phyloP scores from a whole-genome alignment of 2,888 invertebrate genomes.

The Gymnosoma rotundatum region DNA sequence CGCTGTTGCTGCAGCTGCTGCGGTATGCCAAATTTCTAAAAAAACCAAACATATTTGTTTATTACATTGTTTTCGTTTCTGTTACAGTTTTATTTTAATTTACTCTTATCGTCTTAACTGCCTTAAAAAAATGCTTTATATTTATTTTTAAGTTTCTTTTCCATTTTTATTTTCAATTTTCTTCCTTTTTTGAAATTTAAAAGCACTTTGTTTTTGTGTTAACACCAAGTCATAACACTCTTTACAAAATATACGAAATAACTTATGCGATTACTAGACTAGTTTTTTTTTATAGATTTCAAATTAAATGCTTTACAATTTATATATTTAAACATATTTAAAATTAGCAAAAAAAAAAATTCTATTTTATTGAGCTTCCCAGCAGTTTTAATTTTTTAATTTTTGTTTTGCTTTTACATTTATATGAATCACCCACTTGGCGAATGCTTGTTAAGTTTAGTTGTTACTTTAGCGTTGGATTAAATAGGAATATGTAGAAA shows the following conservation, averaged over 20 bases:
- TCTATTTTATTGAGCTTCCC: not conserved
- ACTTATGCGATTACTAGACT: not conserved
- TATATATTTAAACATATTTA: not conserved
- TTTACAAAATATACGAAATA: slow-evolving; percentile 41
- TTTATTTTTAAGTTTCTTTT: slow-evolving; percentile 16
- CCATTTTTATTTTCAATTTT: not conserved
- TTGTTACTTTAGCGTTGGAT: slow-evolving; percentile 4
- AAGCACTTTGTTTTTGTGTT: slow-evolving; percentile 62
- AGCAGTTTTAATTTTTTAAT: not conserved
- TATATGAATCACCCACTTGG: not conserved
- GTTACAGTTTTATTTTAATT: slow-evolving; percentile 29
- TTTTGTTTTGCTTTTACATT: not conserved
- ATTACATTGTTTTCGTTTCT: slow-evolving; percentile 56
- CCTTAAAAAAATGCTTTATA: slow-evolving; percentile 36
- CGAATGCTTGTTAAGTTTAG: not conserved
- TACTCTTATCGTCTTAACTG: slow-evolving; percentile 13
- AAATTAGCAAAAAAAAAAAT: no score
- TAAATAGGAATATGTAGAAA: not conserved
- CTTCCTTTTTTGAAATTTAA: slow-evolving; percentile 28
- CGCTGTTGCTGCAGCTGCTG: slow-evolving; percentile 89
- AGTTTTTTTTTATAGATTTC: slow-evolving; percentile 1
- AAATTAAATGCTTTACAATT: slow-evolving; percentile 25
- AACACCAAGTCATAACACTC: slow-evolving; percentile 53
- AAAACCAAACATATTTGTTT: slow-evolving; percentile 62
- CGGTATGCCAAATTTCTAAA: slow-evolving; percentile 84